A percentile compares a stretch with the other conserved stretches of the same genome.
Evolutionary conservation across 2,113 vertebrate species (phyloP).

Genomic region (Motacilla tschutschensis): DNA sequence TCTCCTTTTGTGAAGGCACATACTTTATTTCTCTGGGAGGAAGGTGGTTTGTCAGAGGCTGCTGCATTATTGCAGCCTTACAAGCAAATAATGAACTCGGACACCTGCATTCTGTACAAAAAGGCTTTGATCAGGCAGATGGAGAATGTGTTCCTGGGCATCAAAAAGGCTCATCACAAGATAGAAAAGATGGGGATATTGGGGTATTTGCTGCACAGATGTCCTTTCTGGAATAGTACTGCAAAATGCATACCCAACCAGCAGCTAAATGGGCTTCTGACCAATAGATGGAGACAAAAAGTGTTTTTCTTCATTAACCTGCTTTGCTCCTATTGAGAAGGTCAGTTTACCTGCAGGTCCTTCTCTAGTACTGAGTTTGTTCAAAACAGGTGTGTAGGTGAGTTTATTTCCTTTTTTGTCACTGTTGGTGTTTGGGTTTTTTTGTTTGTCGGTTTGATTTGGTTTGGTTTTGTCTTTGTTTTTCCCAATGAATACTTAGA

Average conservation of each 20-base stretch:
- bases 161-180: constrained; percentile 20
- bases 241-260: background rate
- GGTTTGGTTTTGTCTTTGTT: background rate
- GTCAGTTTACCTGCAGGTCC: background rate
- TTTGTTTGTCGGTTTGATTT: background rate
- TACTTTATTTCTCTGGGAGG: constrained; percentile 10
- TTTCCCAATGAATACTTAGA: background rate
- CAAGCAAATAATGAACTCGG: constrained; percentile 22
- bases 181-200: background rate
- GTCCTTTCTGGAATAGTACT: background rate
- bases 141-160: constrained; percentile 35
- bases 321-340: background rate
- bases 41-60: background rate
- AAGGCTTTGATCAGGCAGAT: constrained; percentile 55
- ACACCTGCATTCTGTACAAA: constrained; percentile 49
- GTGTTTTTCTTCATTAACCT: background rate
- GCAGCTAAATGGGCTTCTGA: background rate
- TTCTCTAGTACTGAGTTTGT: background rate
- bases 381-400: background rate
- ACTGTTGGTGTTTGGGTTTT: background rate
- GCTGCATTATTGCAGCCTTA: constrained; percentile 23
- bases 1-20: constrained; percentile 7
- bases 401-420: background rate
- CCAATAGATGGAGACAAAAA: constrained; percentile 47
- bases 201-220: background rate